Evolutionary conservation across 2,888 invertebrate species (phyloP).

Genomic region (Caenorhabditis sinica): DNA sequence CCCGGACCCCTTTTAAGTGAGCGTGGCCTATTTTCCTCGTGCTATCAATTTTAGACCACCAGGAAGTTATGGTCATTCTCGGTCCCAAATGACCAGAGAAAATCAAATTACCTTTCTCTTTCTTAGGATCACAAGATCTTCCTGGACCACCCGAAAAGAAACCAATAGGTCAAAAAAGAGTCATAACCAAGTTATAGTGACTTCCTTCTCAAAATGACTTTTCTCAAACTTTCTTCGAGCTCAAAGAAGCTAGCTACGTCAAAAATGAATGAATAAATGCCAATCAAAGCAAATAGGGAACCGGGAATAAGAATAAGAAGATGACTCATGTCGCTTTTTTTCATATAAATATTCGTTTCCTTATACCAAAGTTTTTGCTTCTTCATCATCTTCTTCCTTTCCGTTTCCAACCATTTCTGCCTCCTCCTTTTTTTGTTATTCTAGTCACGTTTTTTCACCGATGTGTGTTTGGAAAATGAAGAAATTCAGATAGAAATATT

Average conservation of each 20-base stretch:
- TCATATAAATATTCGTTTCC: neutral
- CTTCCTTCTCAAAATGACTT: neutral
- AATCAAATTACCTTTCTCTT: neutral
- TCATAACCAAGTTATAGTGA: neutral
- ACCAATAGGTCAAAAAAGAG: neutral
- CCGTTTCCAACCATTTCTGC: too few relatives aligned
- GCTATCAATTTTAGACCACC: neutral
- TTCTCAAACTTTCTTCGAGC: neutral
- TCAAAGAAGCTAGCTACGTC: neutral
- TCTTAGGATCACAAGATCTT: neutral
- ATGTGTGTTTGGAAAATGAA: neutral
- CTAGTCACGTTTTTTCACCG: constrained; percentile 25
- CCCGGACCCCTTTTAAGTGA: too few relatives aligned
- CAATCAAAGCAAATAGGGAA: constrained; percentile 6
- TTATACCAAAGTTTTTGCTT: constrained; percentile 10
- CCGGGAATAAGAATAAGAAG: neutral
- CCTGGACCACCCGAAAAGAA: neutral
- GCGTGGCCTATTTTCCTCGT: neutral
- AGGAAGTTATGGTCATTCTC: neutral
- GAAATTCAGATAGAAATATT: neutral
- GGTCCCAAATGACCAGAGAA: neutral
- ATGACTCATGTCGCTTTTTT: constrained; percentile 28
- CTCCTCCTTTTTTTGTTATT: constrained; percentile 22
- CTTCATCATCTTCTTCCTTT: neutral
- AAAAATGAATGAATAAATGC: constrained; percentile 25